Conservation (phyloP, 2,888 invertebrate species). For the Incurvaria masculella region DNA sequence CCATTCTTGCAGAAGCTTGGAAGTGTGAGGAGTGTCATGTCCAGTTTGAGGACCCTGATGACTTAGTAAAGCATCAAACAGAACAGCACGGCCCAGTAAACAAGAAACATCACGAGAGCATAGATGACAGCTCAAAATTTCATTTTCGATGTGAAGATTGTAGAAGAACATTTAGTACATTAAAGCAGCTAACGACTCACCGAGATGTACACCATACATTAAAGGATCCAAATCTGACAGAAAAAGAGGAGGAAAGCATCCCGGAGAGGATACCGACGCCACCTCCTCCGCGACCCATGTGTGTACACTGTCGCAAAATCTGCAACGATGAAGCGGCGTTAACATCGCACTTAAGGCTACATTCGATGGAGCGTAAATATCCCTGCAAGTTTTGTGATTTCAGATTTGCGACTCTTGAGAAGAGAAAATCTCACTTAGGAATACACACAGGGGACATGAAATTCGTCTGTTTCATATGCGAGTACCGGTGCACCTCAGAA, state of each 20-base stretch:
- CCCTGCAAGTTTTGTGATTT: constrained; percentile 49
- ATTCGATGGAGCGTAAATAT: constrained; percentile 39
- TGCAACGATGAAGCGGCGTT: constrained; percentile 40
- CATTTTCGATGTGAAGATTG: constrained; percentile 40
- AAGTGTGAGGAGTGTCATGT: constrained; percentile 46
- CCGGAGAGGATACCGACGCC: constrained; percentile 26
- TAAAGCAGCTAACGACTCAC: constrained; percentile 40
- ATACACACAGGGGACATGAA: constrained; percentile 49
- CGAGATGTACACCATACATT: constrained; percentile 35
- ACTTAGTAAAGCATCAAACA: constrained; percentile 39
- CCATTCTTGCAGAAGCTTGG: constrained; percentile 43
- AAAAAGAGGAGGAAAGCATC: not conserved
- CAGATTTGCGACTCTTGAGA: constrained; percentile 41
- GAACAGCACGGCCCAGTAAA: constrained; percentile 38
- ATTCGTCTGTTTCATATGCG: constrained; percentile 48
- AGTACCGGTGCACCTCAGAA: constrained; percentile 45
- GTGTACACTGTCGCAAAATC: constrained; percentile 43
- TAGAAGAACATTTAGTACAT: constrained; percentile 38
- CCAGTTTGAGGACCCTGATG: constrained; percentile 44
- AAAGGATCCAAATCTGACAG: not conserved
- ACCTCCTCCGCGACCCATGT: constrained; percentile 28
- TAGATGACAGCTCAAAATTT: constrained; percentile 17
- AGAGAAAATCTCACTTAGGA: constrained; percentile 37
- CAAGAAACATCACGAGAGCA: constrained; percentile 24
- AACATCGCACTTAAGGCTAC: constrained; percentile 41